Evolutionary conservation across 1,140 invertebrate genomes (phyloP).

Genomic region (Trichonephila clavipes): DNA sequence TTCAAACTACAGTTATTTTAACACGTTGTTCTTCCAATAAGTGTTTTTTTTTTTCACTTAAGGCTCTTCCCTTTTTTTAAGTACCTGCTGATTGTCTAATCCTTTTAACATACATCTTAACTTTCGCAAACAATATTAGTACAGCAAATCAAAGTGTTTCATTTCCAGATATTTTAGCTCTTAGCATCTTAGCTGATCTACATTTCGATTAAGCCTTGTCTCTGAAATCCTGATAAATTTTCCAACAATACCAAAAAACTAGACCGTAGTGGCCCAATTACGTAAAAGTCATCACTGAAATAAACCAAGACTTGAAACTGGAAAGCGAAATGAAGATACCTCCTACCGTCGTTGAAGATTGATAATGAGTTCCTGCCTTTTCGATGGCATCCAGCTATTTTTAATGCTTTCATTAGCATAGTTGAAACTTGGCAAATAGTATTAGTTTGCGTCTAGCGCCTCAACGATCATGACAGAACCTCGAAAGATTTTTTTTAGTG

Average conservation of each 20-base stretch:
- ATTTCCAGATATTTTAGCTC: background rate
- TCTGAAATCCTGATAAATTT: background rate
- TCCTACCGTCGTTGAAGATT: background rate
- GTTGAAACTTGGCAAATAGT: constrained; percentile 44
- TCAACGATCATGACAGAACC: background rate
- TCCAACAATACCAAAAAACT: background rate
- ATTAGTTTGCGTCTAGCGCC: background rate
- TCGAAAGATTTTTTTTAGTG: background rate
- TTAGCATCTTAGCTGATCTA: background rate
- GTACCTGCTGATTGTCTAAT: too few relatives aligned
- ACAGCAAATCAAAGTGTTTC: too few relatives aligned
- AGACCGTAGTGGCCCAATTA: background rate
- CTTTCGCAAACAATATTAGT: too few relatives aligned
- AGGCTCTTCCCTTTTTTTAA: too few relatives aligned
- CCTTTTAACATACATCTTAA: too few relatives aligned
- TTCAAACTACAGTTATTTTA: too few relatives aligned
- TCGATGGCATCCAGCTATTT: constrained; percentile 11
- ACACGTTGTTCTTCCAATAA: too few relatives aligned
- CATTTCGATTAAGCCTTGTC: background rate
- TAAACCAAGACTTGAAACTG: background rate
- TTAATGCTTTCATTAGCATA: constrained; percentile 40
- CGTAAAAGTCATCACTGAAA: background rate
- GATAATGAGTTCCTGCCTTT: background rate
- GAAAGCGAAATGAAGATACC: background rate
- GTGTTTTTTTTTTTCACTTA: too few relatives aligned